These are phyloP conservation scores for Oligia fasciuncula DNA, from an alignment of 2,888 invertebrate genomes.

Conservation along the genomic window DNA sequence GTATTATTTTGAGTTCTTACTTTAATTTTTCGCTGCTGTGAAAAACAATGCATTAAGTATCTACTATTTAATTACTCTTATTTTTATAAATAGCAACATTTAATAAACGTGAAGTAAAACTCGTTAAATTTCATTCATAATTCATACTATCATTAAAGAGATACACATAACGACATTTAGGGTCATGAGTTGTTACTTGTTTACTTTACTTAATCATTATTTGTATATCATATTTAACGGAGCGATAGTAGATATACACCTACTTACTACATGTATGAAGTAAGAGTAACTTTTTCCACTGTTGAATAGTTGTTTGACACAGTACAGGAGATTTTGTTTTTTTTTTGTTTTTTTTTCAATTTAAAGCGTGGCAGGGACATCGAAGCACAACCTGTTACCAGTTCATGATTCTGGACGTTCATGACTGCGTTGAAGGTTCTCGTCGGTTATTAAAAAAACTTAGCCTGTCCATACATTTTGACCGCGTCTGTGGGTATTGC, in stretches of 20 bases:
- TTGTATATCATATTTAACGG: conserved; percentile 38
- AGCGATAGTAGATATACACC: conserved; percentile 21
- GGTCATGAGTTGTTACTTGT: conserved; percentile 50
- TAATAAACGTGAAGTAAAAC: conserved; percentile 19
- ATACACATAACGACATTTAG: conserved; percentile 35
- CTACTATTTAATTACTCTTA: too few species aligned
- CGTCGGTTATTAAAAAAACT: too few species aligned
- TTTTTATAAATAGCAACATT: neutral
- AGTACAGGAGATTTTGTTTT: neutral
- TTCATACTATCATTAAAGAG: conserved; percentile 35
- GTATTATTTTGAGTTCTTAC: too few species aligned
- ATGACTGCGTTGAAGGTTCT: too few species aligned
- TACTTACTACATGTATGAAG: neutral
- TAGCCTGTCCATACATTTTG: neutral
- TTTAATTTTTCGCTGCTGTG: neutral
- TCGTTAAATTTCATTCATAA: conserved; percentile 30
- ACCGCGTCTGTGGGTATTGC: neutral
- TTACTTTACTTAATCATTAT: conserved; percentile 33
- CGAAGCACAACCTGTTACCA: too few species aligned
- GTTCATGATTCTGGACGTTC: too few species aligned
- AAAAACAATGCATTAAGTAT: neutral
- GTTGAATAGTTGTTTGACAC: neutral
- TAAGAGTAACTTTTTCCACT: conserved; percentile 48
- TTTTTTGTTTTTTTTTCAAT: neutral
- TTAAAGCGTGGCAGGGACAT: neutral